Evolutionary conservation across 92 coral and sea anemone species (phyloP).

Genomic region (Zoanthus sansibaricus): DNA sequence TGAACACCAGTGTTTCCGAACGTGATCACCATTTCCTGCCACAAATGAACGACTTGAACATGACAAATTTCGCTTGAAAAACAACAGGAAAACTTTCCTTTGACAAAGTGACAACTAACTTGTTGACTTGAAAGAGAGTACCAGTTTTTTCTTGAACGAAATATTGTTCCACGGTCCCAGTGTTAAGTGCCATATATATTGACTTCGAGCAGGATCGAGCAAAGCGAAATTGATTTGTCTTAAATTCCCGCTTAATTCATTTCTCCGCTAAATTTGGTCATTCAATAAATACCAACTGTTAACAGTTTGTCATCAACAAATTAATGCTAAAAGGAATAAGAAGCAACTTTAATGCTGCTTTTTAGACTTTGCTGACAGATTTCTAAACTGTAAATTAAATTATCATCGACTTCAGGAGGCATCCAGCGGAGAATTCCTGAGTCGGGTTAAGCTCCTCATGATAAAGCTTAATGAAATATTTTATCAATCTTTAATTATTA

Average conservation of each 20-base stretch:
- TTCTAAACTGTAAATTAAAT: slow-evolving; percentile 2
- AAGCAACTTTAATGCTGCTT: slow-evolving; percentile 3
- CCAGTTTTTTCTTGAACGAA: slow-evolving; percentile 30
- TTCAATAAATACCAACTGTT: not conserved
- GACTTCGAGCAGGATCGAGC: not conserved
- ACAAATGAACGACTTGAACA: slow-evolving; percentile 21
- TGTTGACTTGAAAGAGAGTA: slow-evolving; percentile 42
- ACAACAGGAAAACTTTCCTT: slow-evolving; percentile 45
- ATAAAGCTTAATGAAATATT: too few relatives aligned
- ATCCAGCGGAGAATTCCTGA: slow-evolving; percentile 16
- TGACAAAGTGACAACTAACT: slow-evolving; percentile 44
- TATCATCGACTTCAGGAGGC: slow-evolving; percentile 15
- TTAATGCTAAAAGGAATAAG: not conserved
- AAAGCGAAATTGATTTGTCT: not conserved
- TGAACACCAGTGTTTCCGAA: slow-evolving; percentile 12
- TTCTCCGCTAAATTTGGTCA: slow-evolving; percentile 7
- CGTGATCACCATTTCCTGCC: slow-evolving; percentile 20
- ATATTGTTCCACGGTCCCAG: slow-evolving; percentile 9
- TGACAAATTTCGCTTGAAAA: slow-evolving; percentile 8
- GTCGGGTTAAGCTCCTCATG: slow-evolving; percentile 27
- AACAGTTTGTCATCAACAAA: not conserved
- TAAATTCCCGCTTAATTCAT: not conserved
- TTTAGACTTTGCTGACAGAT: slow-evolving; percentile 16
- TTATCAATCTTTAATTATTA: too few relatives aligned
- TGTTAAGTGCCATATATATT: not conserved